Evolutionary conservation across 2,797 vertebrate genomes (phyloP).

Genomic region (Babyrousa celebensis): DNA sequence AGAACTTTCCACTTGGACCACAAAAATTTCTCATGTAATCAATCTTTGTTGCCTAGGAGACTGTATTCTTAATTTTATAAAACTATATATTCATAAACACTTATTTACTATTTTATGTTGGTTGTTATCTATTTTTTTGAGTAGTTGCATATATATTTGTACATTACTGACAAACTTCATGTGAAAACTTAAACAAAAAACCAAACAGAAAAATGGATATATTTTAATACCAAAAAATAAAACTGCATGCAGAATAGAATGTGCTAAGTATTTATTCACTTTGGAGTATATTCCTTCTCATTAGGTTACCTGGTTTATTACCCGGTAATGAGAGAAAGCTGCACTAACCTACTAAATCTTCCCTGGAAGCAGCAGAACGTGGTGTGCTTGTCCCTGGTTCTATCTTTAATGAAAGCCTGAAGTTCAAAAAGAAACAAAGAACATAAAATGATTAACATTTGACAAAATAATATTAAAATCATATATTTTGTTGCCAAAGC

Average conservation of each 20-base stretch:
- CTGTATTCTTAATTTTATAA: background rate
- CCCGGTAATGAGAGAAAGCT: background rate
- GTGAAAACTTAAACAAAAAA: constrained; percentile 17
- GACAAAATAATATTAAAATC: constrained; percentile 60
- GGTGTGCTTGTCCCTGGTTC: constrained; percentile 98
- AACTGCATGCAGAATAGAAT: background rate
- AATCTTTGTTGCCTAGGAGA: background rate
- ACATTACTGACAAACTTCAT: background rate
- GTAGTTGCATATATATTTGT: background rate
- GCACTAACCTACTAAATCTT: constrained; percentile 96
- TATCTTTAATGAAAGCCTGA: constrained; percentile 98
- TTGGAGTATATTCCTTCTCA: background rate
- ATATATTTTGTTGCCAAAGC: constrained; percentile 37
- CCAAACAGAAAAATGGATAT: background rate
- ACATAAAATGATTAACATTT: constrained; percentile 32
- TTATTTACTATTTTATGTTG: constrained; percentile 1
- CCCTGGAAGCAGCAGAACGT: constrained; percentile 96
- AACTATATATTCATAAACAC: background rate
- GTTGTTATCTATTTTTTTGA: background rate
- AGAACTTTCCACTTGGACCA: background rate
- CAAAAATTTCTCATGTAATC: constrained; percentile 50
- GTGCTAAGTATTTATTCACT: constrained; percentile 7
- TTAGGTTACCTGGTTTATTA: background rate
- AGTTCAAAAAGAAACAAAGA: constrained; percentile 85
- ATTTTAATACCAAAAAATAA: constrained; percentile 59